Conservation (phyloP, 2,113 vertebrate species). For the Brienomyrus brachyistius region DNA sequence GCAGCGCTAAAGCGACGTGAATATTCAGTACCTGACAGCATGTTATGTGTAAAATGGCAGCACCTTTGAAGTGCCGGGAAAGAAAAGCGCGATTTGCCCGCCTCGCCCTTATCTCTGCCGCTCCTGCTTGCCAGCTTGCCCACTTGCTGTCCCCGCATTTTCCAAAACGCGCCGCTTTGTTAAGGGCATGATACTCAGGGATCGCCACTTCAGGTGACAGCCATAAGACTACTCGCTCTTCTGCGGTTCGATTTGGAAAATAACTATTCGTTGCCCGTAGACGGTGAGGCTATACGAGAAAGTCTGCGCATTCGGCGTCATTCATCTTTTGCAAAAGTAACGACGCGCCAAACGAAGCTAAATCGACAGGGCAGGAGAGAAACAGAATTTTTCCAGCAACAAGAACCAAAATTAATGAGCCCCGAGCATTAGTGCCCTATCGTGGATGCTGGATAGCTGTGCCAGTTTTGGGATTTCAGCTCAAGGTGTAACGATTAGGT, state of each 20-base stretch:
- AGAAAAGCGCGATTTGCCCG: neutral
- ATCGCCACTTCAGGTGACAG: neutral
- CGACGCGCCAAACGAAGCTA: no score
- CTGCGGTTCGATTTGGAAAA: no score
- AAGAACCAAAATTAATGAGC: neutral
- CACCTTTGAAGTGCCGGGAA: neutral
- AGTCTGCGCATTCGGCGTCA: neutral
- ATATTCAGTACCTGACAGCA: neutral
- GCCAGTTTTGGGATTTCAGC: neutral
- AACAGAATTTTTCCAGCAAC: neutral
- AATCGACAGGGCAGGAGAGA: neutral
- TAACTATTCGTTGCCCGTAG: neutral
- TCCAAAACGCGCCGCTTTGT: neutral
- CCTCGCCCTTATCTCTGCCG: conserved; percentile 1
- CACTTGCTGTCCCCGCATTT: neutral
- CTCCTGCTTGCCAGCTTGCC: neutral
- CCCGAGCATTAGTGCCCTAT: neutral
- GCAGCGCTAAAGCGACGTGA: neutral
- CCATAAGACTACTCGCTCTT: neutral
- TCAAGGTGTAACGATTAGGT: no score
- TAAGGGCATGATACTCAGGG: neutral
- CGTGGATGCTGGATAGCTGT: neutral
- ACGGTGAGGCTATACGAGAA: neutral
- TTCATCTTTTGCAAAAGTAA: neutral
- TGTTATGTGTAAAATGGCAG: neutral